Evolutionary conservation across 2,113 vertebrate genomes (phyloP), one percentile per base, ranked within the genome.

Genomic region (Takifugu flavidus): DNA sequence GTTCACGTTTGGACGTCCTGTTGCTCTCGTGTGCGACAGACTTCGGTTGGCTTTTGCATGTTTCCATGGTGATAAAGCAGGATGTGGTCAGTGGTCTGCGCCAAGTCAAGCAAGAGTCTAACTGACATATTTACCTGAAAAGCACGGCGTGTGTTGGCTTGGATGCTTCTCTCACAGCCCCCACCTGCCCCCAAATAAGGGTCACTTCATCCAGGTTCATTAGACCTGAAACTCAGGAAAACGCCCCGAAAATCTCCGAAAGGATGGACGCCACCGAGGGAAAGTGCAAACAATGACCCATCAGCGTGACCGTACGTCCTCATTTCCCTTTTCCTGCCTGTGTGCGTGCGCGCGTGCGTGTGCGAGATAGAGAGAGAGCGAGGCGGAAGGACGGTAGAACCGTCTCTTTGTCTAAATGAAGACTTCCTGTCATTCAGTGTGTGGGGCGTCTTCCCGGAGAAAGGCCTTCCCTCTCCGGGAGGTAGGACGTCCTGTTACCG

Each of bases 371-470:
- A 90, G 91, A 91, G 62, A 65, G 92, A 91, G 91, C 90, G 91
- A 90, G 91, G 91, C 83, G 87, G 91, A 73, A 62, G 91, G 89
- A 89, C 91, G 87, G 91, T 90, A 91, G 93, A 91, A 90, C 60
- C 59, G 59, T 76, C 90, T 90, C 92, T 95, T 90, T 89, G 92
- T 94, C 94, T 95, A 94, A 94, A 95, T 90, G 90, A 93, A 93
- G 92, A 95, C 95, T 98, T 98, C 96, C 95, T 94, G 86, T 94
- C 89, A 98, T 98, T 98, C 94, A 95, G 91, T 83, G 92, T 81
- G 27, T 89, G 89, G 90, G 91, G 88, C 84, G 91, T 93, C 92
- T 92, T 78, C 72, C 94, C 92, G 89, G 92, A 49, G 90, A 94
- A 94, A 93, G 87, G 82, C 89, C 85, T 90, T 89, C 86, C 78